Base-by-base conservation (phyloP, 2,113 vertebrate genomes). In the Elanoides forficatus region DNA sequence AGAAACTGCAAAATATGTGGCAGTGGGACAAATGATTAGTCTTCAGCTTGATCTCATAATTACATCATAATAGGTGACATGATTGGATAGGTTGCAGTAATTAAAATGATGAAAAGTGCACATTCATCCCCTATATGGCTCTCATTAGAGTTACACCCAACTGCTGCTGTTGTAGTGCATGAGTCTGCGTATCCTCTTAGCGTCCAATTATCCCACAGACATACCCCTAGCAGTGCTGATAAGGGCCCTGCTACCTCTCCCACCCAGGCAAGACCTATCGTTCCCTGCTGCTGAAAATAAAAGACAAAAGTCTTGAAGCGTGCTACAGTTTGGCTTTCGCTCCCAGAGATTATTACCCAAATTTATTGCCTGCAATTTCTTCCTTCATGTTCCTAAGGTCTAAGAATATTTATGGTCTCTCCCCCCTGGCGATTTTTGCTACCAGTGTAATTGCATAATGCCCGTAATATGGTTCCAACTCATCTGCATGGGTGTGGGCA, bases 1-100 rank as follows among this genome's bases (percentile, higher is more conserved):
- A 82, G 74, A 82, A 95, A 52, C 45, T 40, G 85, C 38, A 82
- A 79, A 91, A 91, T 76, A 60, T 29, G 50, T 86, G 89, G 72
- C 93, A 95, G 63, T 80, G 93, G 91, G 93, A 96, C 87, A 88
- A 95, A 95, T 32, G n/a, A 96, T 93, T 93, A 93, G 58, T 94
- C 89, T 87, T 88, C 79, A 90, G 81, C 50, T 93, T 89, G 89
- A 87, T 91, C 88, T 94, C 96, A 96, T 95, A 95, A 97, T 96
- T 95, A 86, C 96, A 94, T 94, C 94, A 96, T 96, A 96, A 97
- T 95, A 95, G 87, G 93, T 94, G 95, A 83, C 95, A 96, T 88
- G 95, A 97, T 82, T 94, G 81, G 93, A 88, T 94, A 95, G 71
- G 87, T 96, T 96, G 91, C 87, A 86, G 93, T 93, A 96, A 97